Conservation (phyloP, 2,888 invertebrate genomes). For the Ceriagrion tenellum region DNA sequence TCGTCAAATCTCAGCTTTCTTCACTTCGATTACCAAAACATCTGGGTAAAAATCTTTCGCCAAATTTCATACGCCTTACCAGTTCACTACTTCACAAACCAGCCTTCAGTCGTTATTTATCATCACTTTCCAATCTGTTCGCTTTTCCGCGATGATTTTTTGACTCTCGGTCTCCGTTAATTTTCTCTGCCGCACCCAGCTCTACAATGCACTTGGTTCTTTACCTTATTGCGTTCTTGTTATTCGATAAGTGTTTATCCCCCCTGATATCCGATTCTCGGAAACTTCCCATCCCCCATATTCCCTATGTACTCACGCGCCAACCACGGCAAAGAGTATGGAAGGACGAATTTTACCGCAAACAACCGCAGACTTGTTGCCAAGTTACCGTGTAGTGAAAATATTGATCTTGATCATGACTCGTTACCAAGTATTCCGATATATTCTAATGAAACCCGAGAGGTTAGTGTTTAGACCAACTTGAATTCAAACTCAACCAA, state of each 20-base stretch:
- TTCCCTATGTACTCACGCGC: not conserved
- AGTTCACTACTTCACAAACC: no score
- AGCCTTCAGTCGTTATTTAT: not conserved
- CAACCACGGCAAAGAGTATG: no score
- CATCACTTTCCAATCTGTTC: not conserved
- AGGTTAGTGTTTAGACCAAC: no score
- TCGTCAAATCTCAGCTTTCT: not conserved
- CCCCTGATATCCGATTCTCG: not conserved
- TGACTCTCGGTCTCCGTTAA: no score
- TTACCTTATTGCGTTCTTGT: no score
- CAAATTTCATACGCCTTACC: not conserved
- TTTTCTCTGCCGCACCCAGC: not conserved
- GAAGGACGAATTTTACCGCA: not conserved
- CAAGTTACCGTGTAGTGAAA: no score
- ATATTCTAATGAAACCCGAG: no score
- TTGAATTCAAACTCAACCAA: no score
- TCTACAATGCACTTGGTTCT: not conserved
- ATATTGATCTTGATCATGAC: no score
- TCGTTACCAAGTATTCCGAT: no score
- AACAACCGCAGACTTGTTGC: no score
- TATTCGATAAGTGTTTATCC: not conserved
- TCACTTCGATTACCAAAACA: not conserved
- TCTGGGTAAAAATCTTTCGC: not conserved
- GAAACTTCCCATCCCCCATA: not conserved
- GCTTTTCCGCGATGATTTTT: no score